Evolutionary conservation across 2,888 invertebrate species (phyloP), one percentile per base, ranked within the genome.

Genomic region (Agapetus fuscipes): DNA sequence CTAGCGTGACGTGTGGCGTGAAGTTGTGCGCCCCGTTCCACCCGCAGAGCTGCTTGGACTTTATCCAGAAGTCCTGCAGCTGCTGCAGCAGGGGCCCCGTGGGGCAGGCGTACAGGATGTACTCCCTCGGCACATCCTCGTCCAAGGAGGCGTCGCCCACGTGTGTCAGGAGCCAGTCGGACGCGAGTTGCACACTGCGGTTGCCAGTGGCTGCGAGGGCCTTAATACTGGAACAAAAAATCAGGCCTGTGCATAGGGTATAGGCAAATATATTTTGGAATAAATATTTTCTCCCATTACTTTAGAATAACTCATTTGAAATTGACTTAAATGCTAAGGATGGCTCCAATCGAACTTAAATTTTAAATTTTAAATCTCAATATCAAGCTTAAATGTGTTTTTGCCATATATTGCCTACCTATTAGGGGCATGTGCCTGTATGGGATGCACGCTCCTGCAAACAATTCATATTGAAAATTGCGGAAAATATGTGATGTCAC

Each of bases 21-120:
- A 82, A 89, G 58, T 88, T 87, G 54, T 90, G 91, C 1, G 89
- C 89, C 14, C 88, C 86, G 64, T 91, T 93, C 85, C 90, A 88
- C 4, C 85, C 85, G 54, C 80, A 79, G 9, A 77, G 61, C 20
- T 73, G 64, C 51, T 78, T 76, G 1, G 87, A 86, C 54, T 82
- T 83, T 2, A 77, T 68, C 85, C 85, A 87, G 60, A 87, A 91
- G 34, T 75, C 72, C 33, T 80, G 74, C 13, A 88, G 61, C 53
- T 84, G 81, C 37, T 78, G 76, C 1, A 83, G 63, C 48, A 91
- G 72, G 1, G 72, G 64, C 2, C 87, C 87, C 1, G 81, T 82
- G 2, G 93, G 93, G 56, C 87, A 90, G 2, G 84, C 81, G 58
- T 91, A 91, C 29, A 93, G 66, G 39, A 89, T 83, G 54, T 90